Percentiles rank a stretch among this genome's conserved stretches.
phyloP scores from a whole-genome alignment of 2,797 vertebrate genomes.

The Halcyon leucocephala region DNA sequence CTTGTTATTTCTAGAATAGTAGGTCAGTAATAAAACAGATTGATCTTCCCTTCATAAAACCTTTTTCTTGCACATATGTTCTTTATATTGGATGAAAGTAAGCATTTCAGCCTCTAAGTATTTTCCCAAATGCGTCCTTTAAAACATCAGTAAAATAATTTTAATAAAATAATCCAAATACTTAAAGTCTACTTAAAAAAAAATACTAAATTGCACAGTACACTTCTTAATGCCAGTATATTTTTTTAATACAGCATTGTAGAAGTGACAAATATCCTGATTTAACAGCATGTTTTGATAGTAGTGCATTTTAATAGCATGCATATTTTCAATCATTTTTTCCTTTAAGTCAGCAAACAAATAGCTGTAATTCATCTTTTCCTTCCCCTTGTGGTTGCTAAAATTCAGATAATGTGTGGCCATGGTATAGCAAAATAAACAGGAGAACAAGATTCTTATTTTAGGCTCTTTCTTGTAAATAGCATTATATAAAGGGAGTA shows the following conservation, averaged over 20 bases:
- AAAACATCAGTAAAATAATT: background rate
- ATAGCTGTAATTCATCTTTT: background rate
- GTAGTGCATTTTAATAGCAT: background rate
- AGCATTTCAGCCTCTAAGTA: background rate
- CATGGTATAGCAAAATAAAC: background rate
- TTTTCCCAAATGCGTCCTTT: background rate
- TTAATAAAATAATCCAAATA: background rate
- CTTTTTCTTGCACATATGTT: background rate
- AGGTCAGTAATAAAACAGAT: slow-evolving; percentile 17
- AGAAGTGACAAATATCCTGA: background rate
- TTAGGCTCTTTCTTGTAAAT: background rate
- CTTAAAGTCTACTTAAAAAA: background rate
- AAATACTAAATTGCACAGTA: background rate
- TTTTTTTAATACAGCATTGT: background rate
- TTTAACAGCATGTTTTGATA: background rate
- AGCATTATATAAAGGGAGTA: background rate
- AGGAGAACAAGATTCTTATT: background rate
- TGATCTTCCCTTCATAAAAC: background rate
- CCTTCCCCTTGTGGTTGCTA: background rate
- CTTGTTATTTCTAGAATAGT: slow-evolving; percentile 3
- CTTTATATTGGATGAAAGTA: background rate
- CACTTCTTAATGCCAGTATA: background rate
- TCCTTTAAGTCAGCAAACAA: background rate
- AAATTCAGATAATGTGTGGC: background rate
- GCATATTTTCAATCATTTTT: background rate